phyloP scores from a whole-genome alignment of 2,888 invertebrate species.

The Noctua janthe region DNA sequence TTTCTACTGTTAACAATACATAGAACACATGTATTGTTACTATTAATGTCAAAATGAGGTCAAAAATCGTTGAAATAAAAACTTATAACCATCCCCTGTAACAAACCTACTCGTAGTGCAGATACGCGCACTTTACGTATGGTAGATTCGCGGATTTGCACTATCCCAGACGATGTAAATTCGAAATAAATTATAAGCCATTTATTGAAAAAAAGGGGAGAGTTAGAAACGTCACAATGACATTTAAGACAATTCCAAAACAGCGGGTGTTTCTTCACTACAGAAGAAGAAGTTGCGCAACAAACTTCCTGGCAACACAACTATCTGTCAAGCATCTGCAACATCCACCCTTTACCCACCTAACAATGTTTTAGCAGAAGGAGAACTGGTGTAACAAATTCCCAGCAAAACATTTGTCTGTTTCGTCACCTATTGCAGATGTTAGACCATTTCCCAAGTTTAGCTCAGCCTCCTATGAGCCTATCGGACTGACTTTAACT shows the following conservation, averaged over 20 bases:
- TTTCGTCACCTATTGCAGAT: neutral
- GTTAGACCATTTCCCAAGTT: neutral
- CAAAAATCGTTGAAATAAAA: too few relatives aligned
- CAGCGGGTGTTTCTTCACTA: neutral
- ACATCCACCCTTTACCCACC: neutral
- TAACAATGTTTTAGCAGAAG: neutral
- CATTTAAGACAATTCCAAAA: neutral
- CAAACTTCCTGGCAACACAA: neutral
- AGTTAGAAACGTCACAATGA: neutral
- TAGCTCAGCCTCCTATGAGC: neutral
- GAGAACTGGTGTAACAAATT: neutral
- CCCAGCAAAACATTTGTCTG: neutral
- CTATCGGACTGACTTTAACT: neutral
- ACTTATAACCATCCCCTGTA: too few relatives aligned
- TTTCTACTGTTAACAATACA: too few relatives aligned
- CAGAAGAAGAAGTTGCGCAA: neutral
- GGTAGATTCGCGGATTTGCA: too few relatives aligned
- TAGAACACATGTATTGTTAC: too few relatives aligned
- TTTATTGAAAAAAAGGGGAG: neutral
- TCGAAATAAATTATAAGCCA: neutral
- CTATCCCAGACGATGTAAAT: neutral
- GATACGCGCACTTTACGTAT: too few relatives aligned
- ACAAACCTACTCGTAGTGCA: too few relatives aligned
- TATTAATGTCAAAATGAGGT: too few relatives aligned
- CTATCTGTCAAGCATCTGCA: neutral